Percentiles rank a stretch among this genome's conserved stretches.
phyloP scores from a whole-genome alignment of 2,113 vertebrate species.

The Rhagologus leucostigma region DNA sequence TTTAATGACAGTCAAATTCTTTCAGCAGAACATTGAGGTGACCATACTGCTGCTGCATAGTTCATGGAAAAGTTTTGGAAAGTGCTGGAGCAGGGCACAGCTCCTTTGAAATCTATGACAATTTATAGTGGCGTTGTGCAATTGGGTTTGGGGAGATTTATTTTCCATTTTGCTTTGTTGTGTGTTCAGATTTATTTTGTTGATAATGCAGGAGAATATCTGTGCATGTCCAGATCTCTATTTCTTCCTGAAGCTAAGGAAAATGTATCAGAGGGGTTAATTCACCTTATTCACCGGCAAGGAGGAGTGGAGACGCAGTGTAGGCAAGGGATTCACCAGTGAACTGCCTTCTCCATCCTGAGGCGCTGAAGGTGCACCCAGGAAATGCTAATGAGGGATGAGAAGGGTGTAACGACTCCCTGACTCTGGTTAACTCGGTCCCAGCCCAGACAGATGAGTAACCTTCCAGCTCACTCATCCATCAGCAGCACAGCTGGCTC shows the following conservation, averaged over 20 bases:
- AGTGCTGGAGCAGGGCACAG: not conserved
- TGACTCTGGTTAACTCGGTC: not conserved
- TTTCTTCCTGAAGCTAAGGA: not conserved
- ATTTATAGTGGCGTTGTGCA: not conserved
- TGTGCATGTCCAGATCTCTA: not conserved
- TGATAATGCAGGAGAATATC: not conserved
- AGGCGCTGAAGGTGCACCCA: not conserved
- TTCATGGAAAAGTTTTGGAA: not conserved
- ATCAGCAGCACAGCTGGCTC: not conserved
- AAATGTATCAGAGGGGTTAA: not conserved
- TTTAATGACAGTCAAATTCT: not conserved
- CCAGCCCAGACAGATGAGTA: not conserved
- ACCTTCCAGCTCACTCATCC: not conserved
- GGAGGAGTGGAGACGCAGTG: not conserved
- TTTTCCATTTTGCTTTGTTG: not conserved
- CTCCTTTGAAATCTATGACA: not conserved
- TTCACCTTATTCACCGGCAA: not conserved
- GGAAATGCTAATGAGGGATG: not conserved
- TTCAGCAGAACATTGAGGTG: not conserved
- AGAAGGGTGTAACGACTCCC: not conserved
- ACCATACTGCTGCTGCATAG: not conserved
- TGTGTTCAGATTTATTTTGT: not conserved
- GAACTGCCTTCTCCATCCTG: not conserved
- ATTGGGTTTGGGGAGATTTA: not conserved
- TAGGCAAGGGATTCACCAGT: not conserved